Evolutionary conservation across 2,888 invertebrate species (phyloP), one percentile per base, ranked within the genome.

Genomic region (Aphidoletes aphidimyza): DNA sequence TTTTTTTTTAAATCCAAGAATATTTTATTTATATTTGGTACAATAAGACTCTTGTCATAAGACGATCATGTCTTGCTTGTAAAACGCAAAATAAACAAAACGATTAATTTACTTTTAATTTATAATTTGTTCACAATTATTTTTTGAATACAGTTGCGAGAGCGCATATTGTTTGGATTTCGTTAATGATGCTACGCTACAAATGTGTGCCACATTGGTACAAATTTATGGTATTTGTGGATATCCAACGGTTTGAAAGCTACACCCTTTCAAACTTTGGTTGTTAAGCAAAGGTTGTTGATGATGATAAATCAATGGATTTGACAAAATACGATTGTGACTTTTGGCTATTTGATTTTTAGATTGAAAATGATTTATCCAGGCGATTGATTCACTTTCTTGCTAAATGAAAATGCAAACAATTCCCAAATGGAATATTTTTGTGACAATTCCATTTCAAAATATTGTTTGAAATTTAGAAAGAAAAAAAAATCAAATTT

Each of bases 81-180:
- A 22, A 22, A 54, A 47, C n/a, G 22, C 26, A 22, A 54, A 54
- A n/a, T n/a, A n/a, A n/a, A n/a, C n/a, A n/a, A 22, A 54, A 11
- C 22, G 26, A 8, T 54, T 54, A 54, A 54, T 54, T 54, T 54
- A 54, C 54, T 54, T 54, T 54, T 54, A 54, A 54, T 26, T 54
- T 54, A 54, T 54, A 54, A 54, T 54, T 54, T 54, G 26, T n/a
- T 26, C 14, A 11, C 54, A 47, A 47, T 47, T 47, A 47, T 19
- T 3, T 39, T 39, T 11, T 5, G 11, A 8, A 39, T 11, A 39
- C 5, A 39, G 39, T 39, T 39, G 47, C n/a, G n/a, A n/a, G n/a
- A n/a, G n/a, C n/a, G n/a, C 47, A 54, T 5, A 54, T 54, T 54
- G 54, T 54, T 54, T 54, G 54, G 26, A 54, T 17, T 26, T 54